Evolutionary conservation across 2,888 invertebrate species (phyloP).

Genomic region (Tortricodes alternella): DNA sequence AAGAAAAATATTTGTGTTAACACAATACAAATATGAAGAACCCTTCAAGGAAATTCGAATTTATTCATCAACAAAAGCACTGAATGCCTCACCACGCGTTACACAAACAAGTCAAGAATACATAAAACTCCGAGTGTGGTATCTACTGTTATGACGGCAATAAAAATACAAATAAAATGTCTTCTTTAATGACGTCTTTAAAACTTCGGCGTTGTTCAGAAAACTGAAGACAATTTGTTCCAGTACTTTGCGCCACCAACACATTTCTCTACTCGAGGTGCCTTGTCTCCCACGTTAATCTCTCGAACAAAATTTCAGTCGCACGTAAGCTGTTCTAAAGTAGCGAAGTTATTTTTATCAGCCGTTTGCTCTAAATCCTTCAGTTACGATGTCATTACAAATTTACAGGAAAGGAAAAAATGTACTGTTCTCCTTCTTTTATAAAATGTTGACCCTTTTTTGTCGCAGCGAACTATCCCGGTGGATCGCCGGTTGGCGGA

Average conservation of each 20-base stretch:
- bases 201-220: slow-evolving; percentile 24
- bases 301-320: slow-evolving; percentile 36
- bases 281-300: slow-evolving; percentile 31
- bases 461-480: slow-evolving; percentile 50
- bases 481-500: slow-evolving; percentile 36
- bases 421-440: slow-evolving; percentile 45
- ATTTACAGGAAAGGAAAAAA: slow-evolving; percentile 42
- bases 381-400: slow-evolving; percentile 43
- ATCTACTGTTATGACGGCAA: slow-evolving; percentile 20
- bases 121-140: slow-evolving; percentile 18
- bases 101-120: slow-evolving; percentile 7
- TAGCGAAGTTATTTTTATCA: slow-evolving; percentile 39
- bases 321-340: slow-evolving; percentile 40
- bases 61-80: slow-evolving; percentile 7
- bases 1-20: background rate
- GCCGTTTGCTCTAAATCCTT: slow-evolving; percentile 40
- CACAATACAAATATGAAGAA: background rate
- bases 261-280: slow-evolving; percentile 22
- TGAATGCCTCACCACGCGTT: background rate
- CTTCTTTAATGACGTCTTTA: slow-evolving; percentile 21
- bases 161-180: slow-evolving; percentile 29
- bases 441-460: slow-evolving; percentile 68
- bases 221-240: slow-evolving; percentile 28
- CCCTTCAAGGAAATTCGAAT: background rate
- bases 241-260: slow-evolving; percentile 23